Conservation (phyloP, 2,113 vertebrate species). For the Climacteris rufus region DNA sequence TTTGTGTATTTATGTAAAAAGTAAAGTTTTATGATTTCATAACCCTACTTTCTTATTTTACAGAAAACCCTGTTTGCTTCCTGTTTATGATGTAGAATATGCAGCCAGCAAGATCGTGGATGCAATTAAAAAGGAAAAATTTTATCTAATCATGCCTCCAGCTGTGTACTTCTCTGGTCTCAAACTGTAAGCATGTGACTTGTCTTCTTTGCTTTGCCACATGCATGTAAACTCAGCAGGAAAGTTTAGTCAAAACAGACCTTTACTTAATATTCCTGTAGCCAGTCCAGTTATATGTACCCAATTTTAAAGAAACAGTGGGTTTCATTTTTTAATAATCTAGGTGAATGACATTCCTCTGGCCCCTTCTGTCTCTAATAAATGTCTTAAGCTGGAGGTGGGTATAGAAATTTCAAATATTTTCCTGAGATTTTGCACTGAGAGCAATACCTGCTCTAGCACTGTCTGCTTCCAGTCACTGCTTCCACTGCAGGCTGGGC, state of each 20-base stretch:
- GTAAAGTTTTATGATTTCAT: not conserved
- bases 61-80: slow-evolving; percentile 76
- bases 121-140: slow-evolving; percentile 80
- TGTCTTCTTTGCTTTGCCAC: not conserved
- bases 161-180: slow-evolving; percentile 60
- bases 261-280: not conserved
- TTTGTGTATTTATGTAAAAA: not conserved
- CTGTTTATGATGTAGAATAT: slow-evolving; percentile 75
- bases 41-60: not conserved
- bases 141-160: slow-evolving; percentile 76
- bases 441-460: not conserved
- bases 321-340: not conserved
- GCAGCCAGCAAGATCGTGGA: slow-evolving; percentile 76
- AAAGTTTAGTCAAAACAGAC: not conserved
- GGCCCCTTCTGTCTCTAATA: not conserved
- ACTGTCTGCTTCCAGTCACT: not conserved
- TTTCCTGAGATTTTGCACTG: not conserved
- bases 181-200: slow-evolving; percentile 76
- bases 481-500: not conserved
- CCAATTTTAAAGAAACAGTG: not conserved
- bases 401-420: not conserved
- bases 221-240: not conserved
- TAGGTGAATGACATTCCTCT: not conserved
- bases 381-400: not conserved
- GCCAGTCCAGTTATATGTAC: not conserved